These are phyloP conservation scores for Cyclargus thomasi DNA, from an alignment of 1,140 invertebrate species.

Conservation along the genomic window DNA sequence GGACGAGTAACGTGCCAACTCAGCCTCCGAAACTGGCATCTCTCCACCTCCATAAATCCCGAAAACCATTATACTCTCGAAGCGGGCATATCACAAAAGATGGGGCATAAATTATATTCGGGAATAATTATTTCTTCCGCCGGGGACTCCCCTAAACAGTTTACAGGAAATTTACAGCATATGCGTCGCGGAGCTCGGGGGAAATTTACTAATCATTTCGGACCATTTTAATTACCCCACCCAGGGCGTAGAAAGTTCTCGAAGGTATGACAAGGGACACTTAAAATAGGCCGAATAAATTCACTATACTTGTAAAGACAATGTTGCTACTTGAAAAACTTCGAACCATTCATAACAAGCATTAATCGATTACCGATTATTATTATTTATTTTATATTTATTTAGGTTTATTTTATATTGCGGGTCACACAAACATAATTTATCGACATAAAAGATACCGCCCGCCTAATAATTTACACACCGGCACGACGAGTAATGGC, in stretches of 20 bases:
- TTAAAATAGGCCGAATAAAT: background rate
- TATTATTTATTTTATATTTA: too few relatives aligned
- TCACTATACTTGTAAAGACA: background rate
- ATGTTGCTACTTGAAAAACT: too few relatives aligned
- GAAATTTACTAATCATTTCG: background rate
- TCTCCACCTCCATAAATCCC: constrained; percentile 62
- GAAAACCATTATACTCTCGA: constrained; percentile 58
- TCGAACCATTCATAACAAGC: too few relatives aligned
- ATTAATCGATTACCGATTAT: background rate
- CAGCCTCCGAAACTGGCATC: constrained; percentile 52
- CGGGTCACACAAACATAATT: background rate
- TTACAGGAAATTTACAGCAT: constrained; percentile 21
- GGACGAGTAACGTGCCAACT: constrained; percentile 50
- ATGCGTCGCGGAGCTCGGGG: background rate
- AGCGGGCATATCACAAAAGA: constrained; percentile 44
- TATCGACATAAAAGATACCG: background rate
- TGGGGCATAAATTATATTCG: constrained; percentile 22
- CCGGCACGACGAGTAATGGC: background rate
- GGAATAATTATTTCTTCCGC: constrained; percentile 20
- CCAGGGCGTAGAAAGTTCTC: background rate
- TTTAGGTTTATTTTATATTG: background rate
- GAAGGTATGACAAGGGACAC: background rate
- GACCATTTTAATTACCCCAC: background rate
- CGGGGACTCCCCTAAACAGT: constrained; percentile 23
- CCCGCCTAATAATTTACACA: background rate